Evolutionary conservation across 2,888 invertebrate genomes (phyloP).

Genomic region (Eilema griseolum): DNA sequence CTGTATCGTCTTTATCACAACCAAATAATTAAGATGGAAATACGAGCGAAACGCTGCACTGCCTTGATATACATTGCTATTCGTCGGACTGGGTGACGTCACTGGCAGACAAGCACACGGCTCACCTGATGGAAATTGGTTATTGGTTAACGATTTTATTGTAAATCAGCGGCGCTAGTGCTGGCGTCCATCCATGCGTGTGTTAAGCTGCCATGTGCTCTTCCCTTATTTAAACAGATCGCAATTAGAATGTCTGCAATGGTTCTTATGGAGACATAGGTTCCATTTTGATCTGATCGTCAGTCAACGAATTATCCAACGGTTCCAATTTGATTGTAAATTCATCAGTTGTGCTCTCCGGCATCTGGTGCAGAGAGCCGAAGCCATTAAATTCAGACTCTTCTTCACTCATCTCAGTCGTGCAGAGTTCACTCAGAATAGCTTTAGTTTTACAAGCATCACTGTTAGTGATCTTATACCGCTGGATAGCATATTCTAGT

Average conservation of each 20-base stretch:
- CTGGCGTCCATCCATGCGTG: no score
- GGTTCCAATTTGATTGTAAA: slow-evolving; percentile 50
- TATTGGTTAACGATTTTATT: no score
- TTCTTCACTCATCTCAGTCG: slow-evolving; percentile 75
- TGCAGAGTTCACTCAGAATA: slow-evolving; percentile 76
- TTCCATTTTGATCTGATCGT: slow-evolving; percentile 58
- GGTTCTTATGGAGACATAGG: slow-evolving; percentile 46
- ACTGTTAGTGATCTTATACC: slow-evolving; percentile 56
- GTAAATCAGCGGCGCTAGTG: no score
- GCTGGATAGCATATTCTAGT: slow-evolving; percentile 69
- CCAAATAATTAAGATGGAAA: no score
- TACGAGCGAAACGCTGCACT: no score
- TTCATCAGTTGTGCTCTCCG: slow-evolving; percentile 67
- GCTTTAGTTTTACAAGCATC: slow-evolving; percentile 63
- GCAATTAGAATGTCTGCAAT: not conserved
- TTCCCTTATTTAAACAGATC: not conserved
- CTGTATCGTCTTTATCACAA: no score
- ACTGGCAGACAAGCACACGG: no score
- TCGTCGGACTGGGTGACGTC: no score
- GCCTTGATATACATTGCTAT: no score
- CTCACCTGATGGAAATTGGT: no score
- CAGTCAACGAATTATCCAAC: slow-evolving; percentile 23
- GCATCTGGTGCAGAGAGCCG: slow-evolving; percentile 59
- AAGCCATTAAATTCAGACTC: slow-evolving; percentile 55
- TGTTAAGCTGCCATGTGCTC: not conserved